These are phyloP conservation scores for Drosophila navojoa DNA, from an alignment of 1,140 invertebrate genomes.

Conservation along the genomic window DNA sequence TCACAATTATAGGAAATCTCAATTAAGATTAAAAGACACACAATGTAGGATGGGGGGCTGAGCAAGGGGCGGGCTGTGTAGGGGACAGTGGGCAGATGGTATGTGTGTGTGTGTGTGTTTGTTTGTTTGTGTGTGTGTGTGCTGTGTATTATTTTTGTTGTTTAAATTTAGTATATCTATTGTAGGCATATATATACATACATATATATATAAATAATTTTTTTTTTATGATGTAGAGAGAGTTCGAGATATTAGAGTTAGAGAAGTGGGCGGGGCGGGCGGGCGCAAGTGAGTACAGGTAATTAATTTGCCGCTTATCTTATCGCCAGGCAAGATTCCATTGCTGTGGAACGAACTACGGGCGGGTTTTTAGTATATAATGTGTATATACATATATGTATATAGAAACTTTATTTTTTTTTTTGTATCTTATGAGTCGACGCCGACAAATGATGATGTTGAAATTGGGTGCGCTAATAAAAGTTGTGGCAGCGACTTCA, in stretches of 20 bases:
- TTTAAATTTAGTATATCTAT: slow-evolving; percentile 25
- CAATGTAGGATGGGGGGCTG: not conserved
- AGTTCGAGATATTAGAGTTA: slow-evolving; percentile 35
- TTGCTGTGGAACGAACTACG: slow-evolving; percentile 27
- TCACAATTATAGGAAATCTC: slow-evolving; percentile 76
- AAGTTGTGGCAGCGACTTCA: slow-evolving; percentile 21
- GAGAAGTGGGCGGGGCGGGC: not conserved
- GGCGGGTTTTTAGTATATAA: slow-evolving; percentile 24
- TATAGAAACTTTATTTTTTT: slow-evolving; percentile 29
- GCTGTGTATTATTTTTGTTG: slow-evolving; percentile 31
- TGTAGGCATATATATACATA: slow-evolving; percentile 16
- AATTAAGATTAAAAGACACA: slow-evolving; percentile 54
- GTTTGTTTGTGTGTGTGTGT: slow-evolving; percentile 23
- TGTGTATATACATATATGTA: slow-evolving; percentile 10
- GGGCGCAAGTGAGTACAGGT: slow-evolving; percentile 48
- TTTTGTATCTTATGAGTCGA: slow-evolving; percentile 48
- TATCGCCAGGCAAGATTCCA: slow-evolving; percentile 69
- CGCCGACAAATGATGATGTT: slow-evolving; percentile 45
- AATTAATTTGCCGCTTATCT: slow-evolving; percentile 78
- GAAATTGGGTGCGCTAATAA: slow-evolving; percentile 51
- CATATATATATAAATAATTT: slow-evolving; percentile 19
- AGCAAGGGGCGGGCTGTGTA: not conserved
- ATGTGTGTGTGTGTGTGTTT: slow-evolving; percentile 34
- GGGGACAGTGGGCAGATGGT: slow-evolving; percentile 6
- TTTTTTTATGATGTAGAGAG: slow-evolving; percentile 20